Conservation (phyloP, 2,797 vertebrate species). For the Glyptemys insculpta region DNA sequence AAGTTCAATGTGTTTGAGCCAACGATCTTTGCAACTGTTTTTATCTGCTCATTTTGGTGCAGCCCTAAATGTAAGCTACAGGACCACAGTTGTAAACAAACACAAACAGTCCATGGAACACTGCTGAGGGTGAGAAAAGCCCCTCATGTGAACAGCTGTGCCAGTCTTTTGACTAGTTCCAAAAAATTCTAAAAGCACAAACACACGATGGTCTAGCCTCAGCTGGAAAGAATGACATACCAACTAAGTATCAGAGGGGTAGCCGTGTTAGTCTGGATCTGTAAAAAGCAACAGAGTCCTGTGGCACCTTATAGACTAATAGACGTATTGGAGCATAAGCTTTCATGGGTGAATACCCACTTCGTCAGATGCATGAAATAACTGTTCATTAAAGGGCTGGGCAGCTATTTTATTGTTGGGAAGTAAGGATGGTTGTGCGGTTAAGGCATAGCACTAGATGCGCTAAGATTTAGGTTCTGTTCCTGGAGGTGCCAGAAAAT, state of each 20-base stretch:
- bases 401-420: not conserved
- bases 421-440: not conserved
- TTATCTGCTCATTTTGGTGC: not conserved
- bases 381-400: not conserved
- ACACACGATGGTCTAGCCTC: not conserved
- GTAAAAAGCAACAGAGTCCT: too few species aligned
- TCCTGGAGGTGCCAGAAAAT: not conserved
- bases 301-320: too few species aligned
- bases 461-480: not conserved
- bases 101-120: slow-evolving; percentile 3
- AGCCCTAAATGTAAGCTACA: not conserved
- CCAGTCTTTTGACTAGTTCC: not conserved
- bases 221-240: not conserved
- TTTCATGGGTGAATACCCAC: too few species aligned
- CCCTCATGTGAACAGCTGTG: not conserved
- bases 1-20: slow-evolving; percentile 40
- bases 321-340: too few species aligned
- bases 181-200: not conserved
- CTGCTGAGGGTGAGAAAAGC: not conserved
- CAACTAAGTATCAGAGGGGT: not conserved
- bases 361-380: not conserved
- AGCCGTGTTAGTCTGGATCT: too few species aligned
- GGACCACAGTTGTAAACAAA: slow-evolving; percentile 51
- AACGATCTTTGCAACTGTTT: not conserved
- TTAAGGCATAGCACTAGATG: not conserved